Evolutionary conservation across 2,113 vertebrate genomes (phyloP).

Genomic region (Pantherophis guttatus): DNA sequence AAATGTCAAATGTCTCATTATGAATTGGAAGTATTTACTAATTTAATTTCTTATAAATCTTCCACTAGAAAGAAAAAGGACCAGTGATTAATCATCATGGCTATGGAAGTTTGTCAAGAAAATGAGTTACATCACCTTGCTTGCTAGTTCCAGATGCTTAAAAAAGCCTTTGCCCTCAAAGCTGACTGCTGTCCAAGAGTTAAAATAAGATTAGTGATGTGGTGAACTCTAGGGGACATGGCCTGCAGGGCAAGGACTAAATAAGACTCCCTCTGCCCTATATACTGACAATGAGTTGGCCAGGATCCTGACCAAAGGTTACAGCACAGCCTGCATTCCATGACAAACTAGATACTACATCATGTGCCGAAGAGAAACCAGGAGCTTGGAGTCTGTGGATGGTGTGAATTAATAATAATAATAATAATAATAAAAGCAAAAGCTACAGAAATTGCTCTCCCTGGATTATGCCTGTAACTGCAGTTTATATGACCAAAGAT

Average conservation of each 20-base stretch:
- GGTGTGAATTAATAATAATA: not conserved
- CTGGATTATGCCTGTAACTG: not conserved
- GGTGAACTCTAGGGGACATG: conserved; percentile 56
- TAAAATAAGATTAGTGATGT: conserved; percentile 56
- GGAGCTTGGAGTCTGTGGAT: not conserved
- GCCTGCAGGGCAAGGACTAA: conserved; percentile 47
- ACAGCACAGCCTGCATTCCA: conserved; percentile 41
- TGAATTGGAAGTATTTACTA: conserved; percentile 38
- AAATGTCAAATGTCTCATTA: conserved; percentile 33
- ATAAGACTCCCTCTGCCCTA: conserved; percentile 52
- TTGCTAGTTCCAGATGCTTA: conserved; percentile 69
- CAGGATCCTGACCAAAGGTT: conserved; percentile 9
- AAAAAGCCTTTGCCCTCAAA: conserved; percentile 66
- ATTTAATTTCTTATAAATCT: conserved; percentile 49
- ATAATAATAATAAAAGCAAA: conserved; percentile 14
- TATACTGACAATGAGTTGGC: conserved; percentile 25
- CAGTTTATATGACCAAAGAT: not conserved
- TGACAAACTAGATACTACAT: conserved; percentile 21
- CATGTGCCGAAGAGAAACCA: conserved; percentile 18
- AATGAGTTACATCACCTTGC: conserved; percentile 63
- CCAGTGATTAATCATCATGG: conserved; percentile 66
- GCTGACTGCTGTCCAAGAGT: conserved; percentile 52
- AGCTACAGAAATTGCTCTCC: not conserved
- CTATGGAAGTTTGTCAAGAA: conserved; percentile 60
- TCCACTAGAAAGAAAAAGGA: conserved; percentile 51